phyloP scores from a whole-genome alignment of 2,797 vertebrate species.

The Limnodromus scolopaceus region DNA sequence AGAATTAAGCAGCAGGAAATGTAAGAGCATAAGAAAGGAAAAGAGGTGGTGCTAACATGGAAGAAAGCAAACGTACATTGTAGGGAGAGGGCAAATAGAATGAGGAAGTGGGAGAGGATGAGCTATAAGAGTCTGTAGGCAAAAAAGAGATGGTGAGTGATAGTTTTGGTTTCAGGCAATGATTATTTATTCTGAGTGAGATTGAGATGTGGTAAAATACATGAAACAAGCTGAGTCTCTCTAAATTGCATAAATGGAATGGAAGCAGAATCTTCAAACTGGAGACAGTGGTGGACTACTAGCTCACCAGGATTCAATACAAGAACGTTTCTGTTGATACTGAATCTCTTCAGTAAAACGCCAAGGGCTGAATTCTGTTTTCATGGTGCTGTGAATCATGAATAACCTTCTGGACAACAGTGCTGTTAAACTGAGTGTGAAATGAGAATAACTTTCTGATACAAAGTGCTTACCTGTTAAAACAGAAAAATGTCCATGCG shows the following conservation, averaged over 20 bases:
- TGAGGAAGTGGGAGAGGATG: background rate
- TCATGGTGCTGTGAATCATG: background rate
- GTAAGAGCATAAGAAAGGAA: background rate
- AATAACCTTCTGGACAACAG: background rate
- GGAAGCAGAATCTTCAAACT: background rate
- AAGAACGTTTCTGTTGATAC: background rate
- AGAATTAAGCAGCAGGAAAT: background rate
- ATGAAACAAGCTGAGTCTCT: background rate
- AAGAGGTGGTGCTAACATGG: background rate
- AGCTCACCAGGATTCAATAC: background rate
- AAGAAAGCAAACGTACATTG: background rate
- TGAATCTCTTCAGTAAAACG: background rate
- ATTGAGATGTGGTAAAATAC: background rate
- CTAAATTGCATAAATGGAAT: background rate
- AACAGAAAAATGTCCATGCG: background rate
- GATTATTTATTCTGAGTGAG: background rate
- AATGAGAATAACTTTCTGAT: background rate
- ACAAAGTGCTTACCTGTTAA: background rate
- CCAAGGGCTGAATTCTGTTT: background rate
- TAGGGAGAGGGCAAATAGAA: background rate
- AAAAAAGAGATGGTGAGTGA: background rate
- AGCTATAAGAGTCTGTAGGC: fast-evolving
- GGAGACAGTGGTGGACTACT: background rate
- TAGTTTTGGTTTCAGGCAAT: background rate
- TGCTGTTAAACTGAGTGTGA: background rate